Evolutionary conservation across 2,113 vertebrate species (phyloP), one percentile per base, ranked within the genome.

Genomic region (Entomyzon cyanotis): DNA sequence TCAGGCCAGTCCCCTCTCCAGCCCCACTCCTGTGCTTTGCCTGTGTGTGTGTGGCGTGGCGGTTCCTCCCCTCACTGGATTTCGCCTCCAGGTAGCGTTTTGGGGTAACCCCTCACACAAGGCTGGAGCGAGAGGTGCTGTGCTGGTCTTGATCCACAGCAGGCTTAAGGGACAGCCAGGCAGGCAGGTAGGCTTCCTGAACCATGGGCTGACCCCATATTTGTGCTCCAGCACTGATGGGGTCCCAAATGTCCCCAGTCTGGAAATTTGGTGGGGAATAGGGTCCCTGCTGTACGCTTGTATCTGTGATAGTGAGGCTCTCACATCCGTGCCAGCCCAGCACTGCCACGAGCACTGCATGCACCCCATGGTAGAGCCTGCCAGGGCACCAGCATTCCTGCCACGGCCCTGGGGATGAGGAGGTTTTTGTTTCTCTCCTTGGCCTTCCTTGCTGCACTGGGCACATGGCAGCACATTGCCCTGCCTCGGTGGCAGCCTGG

Each of bases 121-220:
- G 90, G 95, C 94, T 87, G 95, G 95, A 95, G 80, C 30, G 27
- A 92, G 94, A 78, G 92, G 82, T 52, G 82, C 85, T 94, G 65
- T 44, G 74, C 87, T 80, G 91, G 31, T 90, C 84, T 80, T 2
- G 1, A 68, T 63, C 50, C 68, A 31, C 0, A 7, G 88, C 75
- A 92, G 58, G 58, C 35, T 90, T 12, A 77, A 85, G 67, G 86
- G 56, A 39, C 0, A 0, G 69, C 50, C 50, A 70, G 64, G 35
- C 4, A 16, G 83, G 70, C 39, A 47, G 49, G 15, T 70, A 63
- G 75, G 73, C 76, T 84, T 42, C 64, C 56, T 71, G 62, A 1
- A 3, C 53, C 44, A 19, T 0, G 7, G 46, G 68, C 60, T 70
- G 71, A 80, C n/a, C 23, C 44, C 49, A 27, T 6, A 0, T 27